A percentile compares a stretch with the other conserved stretches of the same genome.
Conservation (phyloP, 2,888 invertebrate species). For the Drosophila leonis region DNA sequence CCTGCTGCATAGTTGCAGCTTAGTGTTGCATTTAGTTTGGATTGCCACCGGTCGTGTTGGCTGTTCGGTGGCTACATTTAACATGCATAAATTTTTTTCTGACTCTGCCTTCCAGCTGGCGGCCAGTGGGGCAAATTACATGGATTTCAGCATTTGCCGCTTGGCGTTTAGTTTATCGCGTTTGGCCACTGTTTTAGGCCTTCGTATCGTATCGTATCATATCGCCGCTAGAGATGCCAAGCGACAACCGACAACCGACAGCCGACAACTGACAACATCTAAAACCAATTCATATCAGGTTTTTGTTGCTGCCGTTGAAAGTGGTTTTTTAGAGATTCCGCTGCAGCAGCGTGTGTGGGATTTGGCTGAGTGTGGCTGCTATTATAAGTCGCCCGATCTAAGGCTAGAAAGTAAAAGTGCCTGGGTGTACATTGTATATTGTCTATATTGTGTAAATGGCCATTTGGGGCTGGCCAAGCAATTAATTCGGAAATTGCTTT, state of each 20-base stretch:
- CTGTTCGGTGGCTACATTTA: slow-evolving; percentile 30
- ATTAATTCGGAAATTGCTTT: slow-evolving; percentile 65
- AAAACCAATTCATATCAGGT: slow-evolving; percentile 66
- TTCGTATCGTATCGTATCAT: slow-evolving; percentile 19
- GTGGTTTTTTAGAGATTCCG: slow-evolving; percentile 52
- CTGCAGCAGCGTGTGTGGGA: slow-evolving; percentile 59
- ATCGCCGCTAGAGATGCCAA: slow-evolving; percentile 48
- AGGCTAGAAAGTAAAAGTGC: slow-evolving; percentile 59
- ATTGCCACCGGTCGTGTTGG: slow-evolving; percentile 60
- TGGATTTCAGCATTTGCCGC: slow-evolving; percentile 48
- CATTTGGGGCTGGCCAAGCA: slow-evolving; percentile 53
- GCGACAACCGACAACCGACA: slow-evolving; percentile 43
- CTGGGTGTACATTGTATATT: slow-evolving; percentile 34
- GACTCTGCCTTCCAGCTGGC: slow-evolving; percentile 24
- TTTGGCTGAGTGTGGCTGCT: slow-evolving; percentile 36
- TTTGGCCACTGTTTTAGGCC: slow-evolving; percentile 64
- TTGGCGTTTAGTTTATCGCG: slow-evolving; percentile 71
- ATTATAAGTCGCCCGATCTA: slow-evolving; percentile 51
- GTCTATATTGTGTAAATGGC: slow-evolving; percentile 55
- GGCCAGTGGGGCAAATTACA: slow-evolving; percentile 66
- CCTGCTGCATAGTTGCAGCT: slow-evolving; percentile 25
- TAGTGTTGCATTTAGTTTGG: slow-evolving; percentile 66
- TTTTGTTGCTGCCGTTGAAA: slow-evolving; percentile 39
- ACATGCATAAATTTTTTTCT: slow-evolving; percentile 49
- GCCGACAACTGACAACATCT: slow-evolving; percentile 51